Evolutionary conservation across 1,140 invertebrate species (phyloP).

Genomic region (Drosophila parvula): DNA sequence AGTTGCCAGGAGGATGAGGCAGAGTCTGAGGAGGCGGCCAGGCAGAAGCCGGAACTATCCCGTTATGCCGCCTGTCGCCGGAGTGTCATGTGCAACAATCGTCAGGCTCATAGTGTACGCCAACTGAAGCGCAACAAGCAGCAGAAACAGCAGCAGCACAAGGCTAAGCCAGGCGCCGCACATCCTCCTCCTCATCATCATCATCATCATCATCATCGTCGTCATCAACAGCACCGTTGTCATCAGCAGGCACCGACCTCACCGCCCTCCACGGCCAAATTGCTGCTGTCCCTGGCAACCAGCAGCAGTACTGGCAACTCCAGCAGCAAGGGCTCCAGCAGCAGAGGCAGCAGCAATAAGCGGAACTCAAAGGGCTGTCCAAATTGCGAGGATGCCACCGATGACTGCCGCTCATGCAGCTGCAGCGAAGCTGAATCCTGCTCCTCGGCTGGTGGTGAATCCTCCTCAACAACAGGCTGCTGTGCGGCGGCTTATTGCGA

Average conservation of each 20-base stretch:
- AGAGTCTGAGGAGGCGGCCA: constrained; percentile 18
- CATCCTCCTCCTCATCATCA: constrained; percentile 32
- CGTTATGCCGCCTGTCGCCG: constrained; percentile 59
- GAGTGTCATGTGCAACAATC: constrained; percentile 73
- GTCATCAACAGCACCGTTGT: constrained; percentile 4
- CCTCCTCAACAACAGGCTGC: constrained; percentile 16
- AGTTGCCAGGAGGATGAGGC: constrained; percentile 64
- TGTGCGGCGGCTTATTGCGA: constrained; percentile 43
- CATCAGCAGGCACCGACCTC: constrained; percentile 26
- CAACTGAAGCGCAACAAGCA: constrained; percentile 75
- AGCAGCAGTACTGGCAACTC: constrained; percentile 20
- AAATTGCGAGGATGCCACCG: constrained; percentile 32
- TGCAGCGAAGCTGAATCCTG: constrained; percentile 57
- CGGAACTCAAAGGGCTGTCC: constrained; percentile 33
- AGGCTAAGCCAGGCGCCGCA: constrained; percentile 20
- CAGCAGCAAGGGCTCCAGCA: not conserved
- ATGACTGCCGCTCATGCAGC: constrained; percentile 50
- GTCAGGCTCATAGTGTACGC: constrained; percentile 73
- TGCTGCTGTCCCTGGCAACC: constrained; percentile 65
- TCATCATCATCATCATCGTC: constrained; percentile 15
- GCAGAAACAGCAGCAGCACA: constrained; percentile 39
- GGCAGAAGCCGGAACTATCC: constrained; percentile 39
- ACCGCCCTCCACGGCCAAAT: constrained; percentile 65
- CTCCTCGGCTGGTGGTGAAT: constrained; percentile 36
- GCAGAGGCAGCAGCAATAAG: constrained; percentile 8